Base-by-base conservation (phyloP, 2,113 vertebrate genomes). In the Cervus canadensis region DNA sequence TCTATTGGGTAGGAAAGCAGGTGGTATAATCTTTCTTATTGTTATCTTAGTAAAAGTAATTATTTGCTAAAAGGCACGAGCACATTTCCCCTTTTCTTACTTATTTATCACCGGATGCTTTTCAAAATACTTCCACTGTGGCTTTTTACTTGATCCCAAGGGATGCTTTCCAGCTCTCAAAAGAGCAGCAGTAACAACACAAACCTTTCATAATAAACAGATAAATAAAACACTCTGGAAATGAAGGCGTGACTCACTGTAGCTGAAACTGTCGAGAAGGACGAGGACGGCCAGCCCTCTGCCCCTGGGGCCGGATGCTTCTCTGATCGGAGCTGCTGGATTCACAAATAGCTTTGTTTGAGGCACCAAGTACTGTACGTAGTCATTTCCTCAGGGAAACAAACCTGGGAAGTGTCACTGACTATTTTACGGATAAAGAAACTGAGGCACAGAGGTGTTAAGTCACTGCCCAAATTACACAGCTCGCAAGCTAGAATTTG, bases 11-110 rank as follows among this genome's bases (percentile, higher is more conserved):
- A 87, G 48, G 74, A 36, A 57, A 91, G 62, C 26, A 91, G 74
- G 54, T 28, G 13, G n/a, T 85, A 45, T 30, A 91, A 40, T 59
- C 21, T 90, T 96, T 64, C 79, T 91, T 85, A 91, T 87, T 87
- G 50, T 67, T 89, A 87, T 74, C 57, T 81, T 87, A 67, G 52
- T 54, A 88, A 96, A 95, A 91, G 87, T 67, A 87, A 74, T 85
- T 60, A 62, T 67, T 97, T 86, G 14, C 50, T 30, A 21, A 86
- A 96, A 89, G 19, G 3, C 28, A 28, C 3, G 12, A 83, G 9
- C 10, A 3, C 5, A 4, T 92, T 60, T 36, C 78, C 33, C 19
- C 9, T 26, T 91, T 95, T 45, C 17, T 81, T 59, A 40, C 43
- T 96, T 95, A 33, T 10, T 12, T 62, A 71, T n/a, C 19, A 60